These are phyloP conservation scores for Coenobita brevimanus DNA, from an alignment of 1,140 invertebrate genomes.

Conservation along the genomic window DNA sequence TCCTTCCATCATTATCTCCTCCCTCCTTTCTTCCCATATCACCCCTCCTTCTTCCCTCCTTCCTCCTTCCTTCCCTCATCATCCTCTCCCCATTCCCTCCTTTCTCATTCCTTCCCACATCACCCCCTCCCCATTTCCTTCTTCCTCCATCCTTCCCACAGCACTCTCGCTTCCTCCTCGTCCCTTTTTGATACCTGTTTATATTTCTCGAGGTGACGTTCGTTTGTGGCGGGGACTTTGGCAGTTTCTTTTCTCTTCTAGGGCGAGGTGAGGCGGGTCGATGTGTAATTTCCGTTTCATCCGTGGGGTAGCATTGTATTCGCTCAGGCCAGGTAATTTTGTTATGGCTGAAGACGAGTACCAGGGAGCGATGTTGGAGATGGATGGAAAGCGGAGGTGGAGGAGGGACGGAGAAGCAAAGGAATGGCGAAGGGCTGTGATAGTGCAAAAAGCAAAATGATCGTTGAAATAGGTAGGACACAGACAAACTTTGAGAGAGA, in stretches of 20 bases:
- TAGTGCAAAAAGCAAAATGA: too few relatives aligned
- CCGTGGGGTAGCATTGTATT: constrained; percentile 39
- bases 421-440: too few relatives aligned
- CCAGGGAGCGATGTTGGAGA: neutral
- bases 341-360: constrained; percentile 46
- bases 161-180: neutral
- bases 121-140: neutral
- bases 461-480: too few relatives aligned
- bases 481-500: too few relatives aligned
- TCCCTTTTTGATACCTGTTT: constrained; percentile 13
- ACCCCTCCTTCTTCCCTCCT: neutral
- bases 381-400: neutral
- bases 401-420: too few relatives aligned
- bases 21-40: neutral
- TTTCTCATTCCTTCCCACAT: neutral
- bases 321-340: constrained; percentile 46
- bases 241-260: constrained; percentile 9
- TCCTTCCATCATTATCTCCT: neutral
- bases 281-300: constrained; percentile 54
- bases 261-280: constrained; percentile 13
- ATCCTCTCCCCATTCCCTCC: neutral
- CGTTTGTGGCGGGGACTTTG: neutral
- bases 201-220: neutral
- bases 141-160: neutral
- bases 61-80: neutral